These are phyloP conservation scores for Sylvia atricapilla DNA, from an alignment of 2,113 vertebrate species.

Conservation along the genomic window DNA sequence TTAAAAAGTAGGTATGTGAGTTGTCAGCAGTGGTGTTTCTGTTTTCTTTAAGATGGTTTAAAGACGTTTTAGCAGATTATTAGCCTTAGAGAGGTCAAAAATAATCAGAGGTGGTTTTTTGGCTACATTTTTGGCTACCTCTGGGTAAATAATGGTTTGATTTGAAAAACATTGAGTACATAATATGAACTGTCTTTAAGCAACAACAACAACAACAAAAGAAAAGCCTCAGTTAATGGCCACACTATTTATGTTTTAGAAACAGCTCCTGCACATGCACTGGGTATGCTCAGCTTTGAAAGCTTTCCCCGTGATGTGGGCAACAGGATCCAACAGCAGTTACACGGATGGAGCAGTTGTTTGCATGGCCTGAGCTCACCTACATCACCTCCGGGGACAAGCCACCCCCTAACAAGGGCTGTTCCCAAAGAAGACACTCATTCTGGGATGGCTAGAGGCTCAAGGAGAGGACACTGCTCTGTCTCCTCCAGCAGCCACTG, in stretches of 20 bases:
- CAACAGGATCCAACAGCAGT: background rate
- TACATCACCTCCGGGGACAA: background rate
- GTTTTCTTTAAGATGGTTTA: constrained; percentile 68
- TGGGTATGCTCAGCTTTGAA: background rate
- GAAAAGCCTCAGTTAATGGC: constrained; percentile 6
- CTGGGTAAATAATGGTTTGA: constrained; percentile 47
- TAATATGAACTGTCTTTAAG: constrained; percentile 20
- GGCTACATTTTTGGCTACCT: constrained; percentile 54
- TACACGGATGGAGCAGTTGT: fast-evolving
- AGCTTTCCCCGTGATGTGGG: background rate
- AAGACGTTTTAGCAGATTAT: constrained; percentile 67
- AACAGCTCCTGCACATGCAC: background rate
- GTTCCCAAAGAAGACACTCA: background rate
- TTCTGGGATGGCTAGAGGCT: no score
- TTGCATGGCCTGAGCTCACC: background rate
- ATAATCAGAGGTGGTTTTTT: constrained; percentile 55
- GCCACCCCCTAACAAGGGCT: background rate
- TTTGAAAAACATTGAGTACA: constrained; percentile 41
- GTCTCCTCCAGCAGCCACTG: background rate
- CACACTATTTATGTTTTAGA: constrained; percentile 15
- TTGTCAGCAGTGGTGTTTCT: constrained; percentile 69
- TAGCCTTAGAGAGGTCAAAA: constrained; percentile 64
- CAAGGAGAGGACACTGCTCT: background rate
- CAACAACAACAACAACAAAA: constrained; percentile 14
- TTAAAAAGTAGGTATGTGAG: constrained; percentile 69